Conservation (phyloP, 2,113 vertebrate species). For the Myiopsitta monachus region DNA sequence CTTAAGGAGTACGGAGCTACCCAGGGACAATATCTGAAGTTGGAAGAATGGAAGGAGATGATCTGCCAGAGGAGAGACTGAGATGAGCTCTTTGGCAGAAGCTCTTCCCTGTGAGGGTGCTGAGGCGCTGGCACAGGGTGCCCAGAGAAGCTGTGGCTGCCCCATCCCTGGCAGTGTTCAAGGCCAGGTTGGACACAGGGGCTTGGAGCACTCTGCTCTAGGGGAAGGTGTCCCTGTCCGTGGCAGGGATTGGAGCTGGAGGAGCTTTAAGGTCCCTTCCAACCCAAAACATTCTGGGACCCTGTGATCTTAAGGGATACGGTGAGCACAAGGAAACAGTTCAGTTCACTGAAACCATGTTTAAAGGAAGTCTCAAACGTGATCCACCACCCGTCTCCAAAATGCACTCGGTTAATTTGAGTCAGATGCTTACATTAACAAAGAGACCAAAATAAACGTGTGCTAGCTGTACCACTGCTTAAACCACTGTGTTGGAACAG, state of each 20-base stretch:
- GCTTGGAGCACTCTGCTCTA: not conserved
- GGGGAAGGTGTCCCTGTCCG: not conserved
- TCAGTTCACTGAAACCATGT: not conserved
- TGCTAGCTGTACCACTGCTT: not conserved
- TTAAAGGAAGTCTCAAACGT: not conserved
- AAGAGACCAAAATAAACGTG: not conserved
- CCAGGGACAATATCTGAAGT: not conserved
- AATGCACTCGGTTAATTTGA: not conserved
- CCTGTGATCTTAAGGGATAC: not conserved
- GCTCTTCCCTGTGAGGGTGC: not conserved
- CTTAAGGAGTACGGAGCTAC: not conserved
- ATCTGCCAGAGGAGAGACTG: not conserved
- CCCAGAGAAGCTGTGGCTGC: too few relatives aligned
- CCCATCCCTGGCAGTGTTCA: too few relatives aligned
- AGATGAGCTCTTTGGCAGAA: not conserved
- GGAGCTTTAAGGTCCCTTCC: not conserved
- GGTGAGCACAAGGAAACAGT: not conserved
- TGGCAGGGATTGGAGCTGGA: not conserved
- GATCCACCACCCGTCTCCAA: not conserved
- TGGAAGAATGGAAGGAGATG: not conserved
- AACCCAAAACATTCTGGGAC: not conserved
- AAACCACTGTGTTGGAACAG: not conserved
- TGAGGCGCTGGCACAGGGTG: too few relatives aligned
- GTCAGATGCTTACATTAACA: not conserved
- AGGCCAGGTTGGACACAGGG: too few relatives aligned